These are phyloP conservation scores for Geopemphigus sp. DNA, from an alignment of 1,140 invertebrate genomes.

Conservation along the genomic window DNA sequence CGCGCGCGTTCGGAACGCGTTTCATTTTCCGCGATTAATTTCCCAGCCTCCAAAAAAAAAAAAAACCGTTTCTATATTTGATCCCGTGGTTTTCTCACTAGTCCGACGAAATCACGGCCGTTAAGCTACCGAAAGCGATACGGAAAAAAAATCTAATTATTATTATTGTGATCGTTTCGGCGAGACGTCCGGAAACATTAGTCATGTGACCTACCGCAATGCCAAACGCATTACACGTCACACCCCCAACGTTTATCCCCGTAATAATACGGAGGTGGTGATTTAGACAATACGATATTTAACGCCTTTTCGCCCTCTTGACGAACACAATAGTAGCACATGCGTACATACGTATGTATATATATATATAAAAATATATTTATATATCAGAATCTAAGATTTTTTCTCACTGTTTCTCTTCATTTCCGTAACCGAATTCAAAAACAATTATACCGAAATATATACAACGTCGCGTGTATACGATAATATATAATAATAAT, in stretches of 20 bases:
- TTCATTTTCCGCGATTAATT: not conserved
- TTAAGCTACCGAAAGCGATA: not conserved
- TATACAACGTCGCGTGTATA: not conserved
- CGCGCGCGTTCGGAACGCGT: too few species aligned
- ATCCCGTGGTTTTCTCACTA: not conserved
- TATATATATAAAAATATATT: too few species aligned
- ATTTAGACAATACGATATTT: conserved; percentile 45
- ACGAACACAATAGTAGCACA: conserved; percentile 13
- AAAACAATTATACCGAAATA: conserved; percentile 35
- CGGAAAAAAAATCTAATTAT: conserved; percentile 26
- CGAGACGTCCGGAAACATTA: conserved; percentile 32
- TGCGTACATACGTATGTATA: too few species aligned
- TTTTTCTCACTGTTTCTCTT: not conserved
- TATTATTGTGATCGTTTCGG: conserved; percentile 25
- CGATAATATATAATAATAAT: conserved; percentile 9
- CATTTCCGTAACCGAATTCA: conserved; percentile 37
- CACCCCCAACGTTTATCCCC: conserved; percentile 24
- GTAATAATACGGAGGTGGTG: not conserved
- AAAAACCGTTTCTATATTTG: not conserved
- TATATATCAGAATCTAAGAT: conserved; percentile 17
- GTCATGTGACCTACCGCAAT: conserved; percentile 33
- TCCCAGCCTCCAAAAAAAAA: not conserved
- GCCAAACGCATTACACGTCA: conserved; percentile 31
- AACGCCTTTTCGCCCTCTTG: conserved; percentile 30
- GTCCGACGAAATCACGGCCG: not conserved